Evolutionary conservation across 2,888 invertebrate genomes (phyloP), one percentile per base, ranked within the genome.

Genomic region (Agonopterix arenella): DNA sequence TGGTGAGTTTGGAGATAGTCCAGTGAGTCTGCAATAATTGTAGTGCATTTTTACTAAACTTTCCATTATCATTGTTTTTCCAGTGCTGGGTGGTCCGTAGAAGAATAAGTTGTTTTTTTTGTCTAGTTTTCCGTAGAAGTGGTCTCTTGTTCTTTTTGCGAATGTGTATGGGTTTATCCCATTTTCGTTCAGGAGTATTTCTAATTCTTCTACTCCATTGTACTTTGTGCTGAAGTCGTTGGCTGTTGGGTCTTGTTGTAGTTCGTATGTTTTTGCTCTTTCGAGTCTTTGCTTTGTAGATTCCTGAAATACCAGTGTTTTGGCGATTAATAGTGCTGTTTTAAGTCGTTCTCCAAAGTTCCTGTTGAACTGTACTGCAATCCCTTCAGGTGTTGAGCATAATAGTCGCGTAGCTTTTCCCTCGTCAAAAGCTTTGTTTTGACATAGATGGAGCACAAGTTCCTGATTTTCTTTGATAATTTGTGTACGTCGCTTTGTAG

Each of bases 51-150:
- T 41, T 4, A 58, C 56, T 8, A 66, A n/a, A 5, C 46, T 50
- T 11, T 61, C 50, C 64, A 66, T 68, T 0, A 69, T 50, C 61
- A 66, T 64, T 1, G 67, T 65, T 46, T 59, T 59, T 10, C 55
- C 55, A 0, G 57, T 58, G 5, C 50, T 50, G 16, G 59, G 59
- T 41, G 57, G 53, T 44, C 56, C 57, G 18, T 38, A 40, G 43
- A 59, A 61, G 42, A 61, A 61, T 45, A 58, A 16, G 18, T 57
- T 55, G 36, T 60, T 57, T 42, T 51, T 55, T 45, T 60, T 57
- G 16, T 47, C 18, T 4, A 45, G 50, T 37, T 5, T 8, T 44
- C 50, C 49, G 28, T n/a, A 48, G n/a, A 54, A 56, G 11, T 57
- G 58, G 55, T 55, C 38, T 4, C 38, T 38, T 38, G 38, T 38